Percentiles rank a stretch among this genome's conserved stretches.
Evolutionary conservation across 2,797 vertebrate species (phyloP).

Genomic region (Cossypha heuglini): DNA sequence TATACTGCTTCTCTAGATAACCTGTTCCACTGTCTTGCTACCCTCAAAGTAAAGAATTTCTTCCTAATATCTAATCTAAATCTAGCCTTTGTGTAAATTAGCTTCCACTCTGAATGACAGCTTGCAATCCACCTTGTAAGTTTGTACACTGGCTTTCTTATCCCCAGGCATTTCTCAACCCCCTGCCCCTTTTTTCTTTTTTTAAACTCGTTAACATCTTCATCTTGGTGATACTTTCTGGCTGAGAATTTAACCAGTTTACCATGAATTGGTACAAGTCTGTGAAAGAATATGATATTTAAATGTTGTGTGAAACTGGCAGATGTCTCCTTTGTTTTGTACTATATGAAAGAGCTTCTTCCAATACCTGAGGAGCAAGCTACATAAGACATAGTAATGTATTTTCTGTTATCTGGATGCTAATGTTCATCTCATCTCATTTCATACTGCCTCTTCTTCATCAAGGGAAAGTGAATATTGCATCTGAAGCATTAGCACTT

Average conservation of each 20-base stretch:
- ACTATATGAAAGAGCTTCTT: background rate
- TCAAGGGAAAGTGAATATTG: rapidly evolving
- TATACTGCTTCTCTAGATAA: background rate
- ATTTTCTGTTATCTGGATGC: background rate
- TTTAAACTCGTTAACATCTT: constrained; percentile 52
- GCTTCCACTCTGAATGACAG: constrained; percentile 4
- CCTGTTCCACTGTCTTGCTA: background rate
- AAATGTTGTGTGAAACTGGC: background rate
- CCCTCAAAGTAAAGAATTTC: background rate
- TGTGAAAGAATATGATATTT: background rate
- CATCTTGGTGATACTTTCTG: background rate
- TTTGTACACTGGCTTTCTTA: constrained; percentile 12
- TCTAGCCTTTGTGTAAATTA: background rate
- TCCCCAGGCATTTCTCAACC: constrained; percentile 35
- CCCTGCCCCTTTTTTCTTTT: constrained; percentile 5
- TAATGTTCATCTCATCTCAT: background rate
- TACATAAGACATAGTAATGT: background rate
- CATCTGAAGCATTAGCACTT: background rate
- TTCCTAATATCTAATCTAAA: background rate
- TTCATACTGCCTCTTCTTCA: background rate
- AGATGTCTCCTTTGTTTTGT: background rate
- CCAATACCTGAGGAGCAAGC: background rate
- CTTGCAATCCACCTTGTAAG: constrained; percentile 41
- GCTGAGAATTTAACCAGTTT: constrained; percentile 1
- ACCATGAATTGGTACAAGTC: background rate